Evolutionary conservation across 1,140 invertebrate genomes (phyloP).

Genomic region (Eriosoma lanigerum): DNA sequence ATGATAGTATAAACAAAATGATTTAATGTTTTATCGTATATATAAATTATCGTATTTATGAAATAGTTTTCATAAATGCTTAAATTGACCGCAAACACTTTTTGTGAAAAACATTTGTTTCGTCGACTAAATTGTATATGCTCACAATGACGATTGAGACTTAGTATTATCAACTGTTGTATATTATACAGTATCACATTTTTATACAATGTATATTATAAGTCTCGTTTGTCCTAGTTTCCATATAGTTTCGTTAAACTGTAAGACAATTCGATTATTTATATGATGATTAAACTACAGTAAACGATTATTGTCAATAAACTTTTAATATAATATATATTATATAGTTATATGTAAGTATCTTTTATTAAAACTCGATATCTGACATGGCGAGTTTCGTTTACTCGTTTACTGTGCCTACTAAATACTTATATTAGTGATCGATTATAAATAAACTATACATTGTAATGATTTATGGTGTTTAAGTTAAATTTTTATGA

Average conservation of each 20-base stretch:
- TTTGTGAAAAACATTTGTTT: background rate
- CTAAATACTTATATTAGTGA: background rate
- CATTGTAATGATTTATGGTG: background rate
- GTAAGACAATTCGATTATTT: background rate
- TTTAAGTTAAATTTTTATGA: background rate
- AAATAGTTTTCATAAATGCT: background rate
- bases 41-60: background rate
- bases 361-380: constrained; percentile 14
- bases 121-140: background rate
- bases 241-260: background rate
- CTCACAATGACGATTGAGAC: background rate
- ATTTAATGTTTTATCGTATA: background rate
- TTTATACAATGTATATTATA: background rate
- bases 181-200: background rate
- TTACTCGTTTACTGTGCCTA: background rate
- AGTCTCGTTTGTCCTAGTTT: background rate
- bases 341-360: background rate
- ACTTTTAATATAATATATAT: constrained; percentile 22
- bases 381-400: constrained; percentile 6
- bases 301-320: background rate
- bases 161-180: background rate
- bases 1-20: no score
- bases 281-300: background rate
- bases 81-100: background rate
- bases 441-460: background rate